Percentiles rank a stretch among this genome's conserved stretches.
Evolutionary conservation across 1,140 invertebrate genomes (phyloP).

Genomic region (Leptopilina clavipes): DNA sequence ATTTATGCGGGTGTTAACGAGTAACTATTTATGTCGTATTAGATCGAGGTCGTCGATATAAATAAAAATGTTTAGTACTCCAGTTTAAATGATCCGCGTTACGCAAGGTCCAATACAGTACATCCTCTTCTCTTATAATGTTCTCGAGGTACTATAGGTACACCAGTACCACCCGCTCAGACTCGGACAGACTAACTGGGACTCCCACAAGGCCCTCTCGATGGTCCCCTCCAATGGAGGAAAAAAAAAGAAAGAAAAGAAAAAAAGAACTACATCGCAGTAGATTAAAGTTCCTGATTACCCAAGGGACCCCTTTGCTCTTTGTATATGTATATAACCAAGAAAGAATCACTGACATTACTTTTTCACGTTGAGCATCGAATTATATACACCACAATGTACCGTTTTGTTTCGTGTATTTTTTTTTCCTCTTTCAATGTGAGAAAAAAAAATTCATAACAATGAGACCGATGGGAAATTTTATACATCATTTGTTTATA

Average conservation of each 20-base stretch:
- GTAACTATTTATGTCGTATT: neutral
- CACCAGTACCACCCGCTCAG: neutral
- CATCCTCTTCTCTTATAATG: neutral
- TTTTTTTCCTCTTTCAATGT: neutral
- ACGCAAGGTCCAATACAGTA: constrained; percentile 19
- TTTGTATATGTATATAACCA: neutral
- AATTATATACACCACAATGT: neutral
- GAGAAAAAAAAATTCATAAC: neutral
- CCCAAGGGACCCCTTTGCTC: neutral
- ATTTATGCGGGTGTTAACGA: neutral
- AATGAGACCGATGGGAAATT: neutral
- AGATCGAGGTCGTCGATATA: constrained; percentile 12
- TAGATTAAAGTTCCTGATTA: constrained; percentile 21
- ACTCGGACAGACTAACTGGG: neutral
- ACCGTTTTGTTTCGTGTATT: neutral
- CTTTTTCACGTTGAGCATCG: constrained; percentile 13
- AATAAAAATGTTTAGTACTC: constrained; percentile 24
- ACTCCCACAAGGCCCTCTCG: constrained; percentile 27
- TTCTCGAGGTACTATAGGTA: constrained; percentile 22
- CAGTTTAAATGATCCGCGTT: constrained; percentile 26
- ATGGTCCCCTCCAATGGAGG: neutral
- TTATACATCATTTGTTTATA: neutral
- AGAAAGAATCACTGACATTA: constrained; percentile 23
- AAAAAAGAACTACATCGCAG: constrained; percentile 17
- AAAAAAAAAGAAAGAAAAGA: constrained; percentile 7